These are phyloP conservation scores for Prorops nasuta DNA, from an alignment of 1,140 invertebrate genomes.

Conservation along the genomic window DNA sequence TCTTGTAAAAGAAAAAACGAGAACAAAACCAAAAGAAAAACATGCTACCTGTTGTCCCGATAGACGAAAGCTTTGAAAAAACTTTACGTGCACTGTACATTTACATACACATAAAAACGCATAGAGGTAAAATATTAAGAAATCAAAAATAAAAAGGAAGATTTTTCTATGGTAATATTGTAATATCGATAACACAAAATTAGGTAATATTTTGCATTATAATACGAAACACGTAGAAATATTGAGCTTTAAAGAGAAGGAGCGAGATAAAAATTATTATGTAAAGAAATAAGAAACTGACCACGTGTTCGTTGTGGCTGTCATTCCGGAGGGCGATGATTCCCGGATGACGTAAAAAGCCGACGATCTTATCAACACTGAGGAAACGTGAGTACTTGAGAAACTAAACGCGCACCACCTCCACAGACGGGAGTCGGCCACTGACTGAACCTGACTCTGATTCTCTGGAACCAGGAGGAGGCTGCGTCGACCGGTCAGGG, in stretches of 20 bases:
- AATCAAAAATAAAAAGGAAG: no score
- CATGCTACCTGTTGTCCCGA: neutral
- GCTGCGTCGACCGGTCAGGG: conserved; percentile 39
- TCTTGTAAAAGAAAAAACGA: no score
- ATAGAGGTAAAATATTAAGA: no score
- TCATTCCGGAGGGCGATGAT: conserved; percentile 35
- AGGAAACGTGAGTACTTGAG: conserved; percentile 7
- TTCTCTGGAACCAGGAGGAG: conserved; percentile 41
- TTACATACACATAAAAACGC: no score
- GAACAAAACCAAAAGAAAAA: neutral
- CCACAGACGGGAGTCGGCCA: conserved; percentile 50
- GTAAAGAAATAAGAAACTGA: conserved; percentile 31
- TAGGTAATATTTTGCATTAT: no score
- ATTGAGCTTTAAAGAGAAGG: no score
- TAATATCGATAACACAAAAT: no score
- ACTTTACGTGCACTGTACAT: no score
- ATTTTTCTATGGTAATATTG: no score
- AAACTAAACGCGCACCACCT: conserved; percentile 47
- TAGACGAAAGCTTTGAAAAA: no score
- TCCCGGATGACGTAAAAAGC: conserved; percentile 16
- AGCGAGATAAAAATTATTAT: no score
- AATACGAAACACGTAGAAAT: no score
- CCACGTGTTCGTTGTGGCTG: conserved; percentile 45
- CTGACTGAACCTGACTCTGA: conserved; percentile 47
- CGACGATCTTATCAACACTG: conserved; percentile 18